Evolutionary conservation across 2,113 vertebrate species (phyloP).

Genomic region (Brachirus orientalis): DNA sequence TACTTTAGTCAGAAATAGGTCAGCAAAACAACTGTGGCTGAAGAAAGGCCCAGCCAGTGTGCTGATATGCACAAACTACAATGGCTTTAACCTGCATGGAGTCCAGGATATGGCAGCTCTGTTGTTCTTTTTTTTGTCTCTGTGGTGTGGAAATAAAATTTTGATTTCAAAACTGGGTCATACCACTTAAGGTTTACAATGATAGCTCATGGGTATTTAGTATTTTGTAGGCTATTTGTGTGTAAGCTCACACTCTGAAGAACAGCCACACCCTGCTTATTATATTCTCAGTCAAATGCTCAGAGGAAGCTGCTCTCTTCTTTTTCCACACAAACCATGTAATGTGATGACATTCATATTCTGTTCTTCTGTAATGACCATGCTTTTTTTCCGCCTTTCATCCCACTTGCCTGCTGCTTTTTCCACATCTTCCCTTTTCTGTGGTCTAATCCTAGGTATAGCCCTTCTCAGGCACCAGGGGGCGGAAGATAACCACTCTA

Average conservation of each 20-base stretch:
- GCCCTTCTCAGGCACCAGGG: conserved; percentile 45
- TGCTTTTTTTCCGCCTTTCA: conserved; percentile 4
- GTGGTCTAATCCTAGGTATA: not conserved
- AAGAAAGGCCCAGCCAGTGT: too few species aligned
- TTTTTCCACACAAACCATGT: conserved; percentile 26
- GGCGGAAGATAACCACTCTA: conserved; percentile 60
- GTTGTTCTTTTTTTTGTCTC: not conserved
- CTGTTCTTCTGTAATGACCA: not conserved
- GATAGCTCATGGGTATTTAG: not conserved
- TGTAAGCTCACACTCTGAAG: conserved; percentile 17
- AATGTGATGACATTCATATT: conserved; percentile 10
- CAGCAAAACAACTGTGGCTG: too few species aligned
- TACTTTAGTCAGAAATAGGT: too few species aligned
- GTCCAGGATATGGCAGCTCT: too few species aligned
- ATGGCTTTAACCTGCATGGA: too few species aligned
- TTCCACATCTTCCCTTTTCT: not conserved
- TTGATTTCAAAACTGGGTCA: not conserved
- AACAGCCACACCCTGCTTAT: conserved; percentile 33
- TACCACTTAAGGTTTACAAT: not conserved
- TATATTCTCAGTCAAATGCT: conserved; percentile 24
- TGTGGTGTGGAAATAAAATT: not conserved
- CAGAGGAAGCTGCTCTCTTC: conserved; percentile 16
- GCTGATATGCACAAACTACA: too few species aligned
- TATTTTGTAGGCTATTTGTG: conserved; percentile 10
- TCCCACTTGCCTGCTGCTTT: not conserved